phyloP scores from a whole-genome alignment of 2,888 invertebrate genomes.

The Cenopis cana region DNA sequence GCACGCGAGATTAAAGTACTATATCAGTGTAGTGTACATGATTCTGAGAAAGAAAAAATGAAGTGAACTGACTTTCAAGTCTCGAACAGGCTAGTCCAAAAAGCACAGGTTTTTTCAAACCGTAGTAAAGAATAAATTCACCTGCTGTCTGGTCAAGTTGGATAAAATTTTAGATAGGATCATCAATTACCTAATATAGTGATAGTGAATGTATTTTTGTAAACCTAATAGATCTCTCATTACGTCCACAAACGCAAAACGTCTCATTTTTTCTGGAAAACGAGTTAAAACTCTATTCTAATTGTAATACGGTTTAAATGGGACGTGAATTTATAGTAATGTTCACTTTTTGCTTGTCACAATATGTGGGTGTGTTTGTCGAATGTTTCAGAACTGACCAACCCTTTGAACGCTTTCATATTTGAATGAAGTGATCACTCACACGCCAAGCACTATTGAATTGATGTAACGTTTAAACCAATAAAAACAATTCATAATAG shows the following conservation, averaged over 20 bases:
- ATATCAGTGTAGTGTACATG: too few relatives aligned
- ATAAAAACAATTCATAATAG: too few relatives aligned
- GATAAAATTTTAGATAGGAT: slow-evolving; percentile 28
- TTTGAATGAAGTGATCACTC: too few relatives aligned
- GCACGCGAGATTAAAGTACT: too few relatives aligned
- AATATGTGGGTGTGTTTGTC: background rate
- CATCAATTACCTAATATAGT: slow-evolving; percentile 35
- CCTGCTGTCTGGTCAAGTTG: slow-evolving; percentile 12
- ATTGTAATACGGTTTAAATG: slow-evolving; percentile 1
- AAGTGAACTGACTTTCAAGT: too few relatives aligned
- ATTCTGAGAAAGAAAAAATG: too few relatives aligned
- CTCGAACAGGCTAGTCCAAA: too few relatives aligned
- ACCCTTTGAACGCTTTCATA: too few relatives aligned
- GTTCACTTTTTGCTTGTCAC: background rate
- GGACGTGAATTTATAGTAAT: slow-evolving; percentile 1
- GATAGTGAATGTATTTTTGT: slow-evolving; percentile 58
- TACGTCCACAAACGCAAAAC: slow-evolving; percentile 57
- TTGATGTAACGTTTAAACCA: too few relatives aligned
- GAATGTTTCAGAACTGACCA: background rate
- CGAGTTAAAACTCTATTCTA: background rate
- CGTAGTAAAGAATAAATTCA: background rate
- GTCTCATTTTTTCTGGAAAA: slow-evolving; percentile 9
- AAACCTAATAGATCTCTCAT: slow-evolving; percentile 60
- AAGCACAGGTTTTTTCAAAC: too few relatives aligned
- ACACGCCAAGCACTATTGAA: too few relatives aligned